phyloP scores from a whole-genome alignment of 2,888 invertebrate genomes.

The Tinea trinotella region DNA sequence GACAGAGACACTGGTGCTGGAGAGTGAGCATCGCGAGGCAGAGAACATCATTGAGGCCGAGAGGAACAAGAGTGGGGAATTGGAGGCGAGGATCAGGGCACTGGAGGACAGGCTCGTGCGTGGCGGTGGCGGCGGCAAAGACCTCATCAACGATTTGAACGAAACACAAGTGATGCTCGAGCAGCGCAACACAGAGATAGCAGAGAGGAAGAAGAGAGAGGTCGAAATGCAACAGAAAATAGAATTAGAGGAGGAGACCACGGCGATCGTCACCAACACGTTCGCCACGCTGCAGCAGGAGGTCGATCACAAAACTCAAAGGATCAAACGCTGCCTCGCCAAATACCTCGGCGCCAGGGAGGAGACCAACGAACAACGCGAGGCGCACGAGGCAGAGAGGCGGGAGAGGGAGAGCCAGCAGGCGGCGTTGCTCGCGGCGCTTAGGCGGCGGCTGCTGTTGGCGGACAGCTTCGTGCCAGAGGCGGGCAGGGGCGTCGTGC shows the following conservation, averaged over 20 bases:
- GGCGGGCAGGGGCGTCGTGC: slow-evolving; percentile 43
- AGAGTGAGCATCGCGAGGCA: slow-evolving; percentile 60
- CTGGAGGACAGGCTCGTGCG: slow-evolving; percentile 95
- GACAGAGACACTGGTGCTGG: slow-evolving; percentile 48
- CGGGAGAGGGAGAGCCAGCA: slow-evolving; percentile 93
- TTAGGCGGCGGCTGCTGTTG: slow-evolving; percentile 89
- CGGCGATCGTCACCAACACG: slow-evolving; percentile 90
- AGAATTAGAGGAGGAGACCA: slow-evolving; percentile 94
- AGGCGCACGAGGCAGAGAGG: slow-evolving; percentile 92
- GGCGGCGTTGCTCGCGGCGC: slow-evolving; percentile 90
- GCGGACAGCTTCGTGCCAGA: slow-evolving; percentile 92
- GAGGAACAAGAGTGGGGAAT: slow-evolving; percentile 79
- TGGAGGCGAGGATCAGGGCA: slow-evolving; percentile 83
- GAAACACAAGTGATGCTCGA: slow-evolving; percentile 95
- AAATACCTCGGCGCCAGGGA: slow-evolving; percentile 78
- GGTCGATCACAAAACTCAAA: slow-evolving; percentile 94
- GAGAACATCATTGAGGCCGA: slow-evolving; percentile 76
- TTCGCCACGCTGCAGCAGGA: slow-evolving; percentile 95
- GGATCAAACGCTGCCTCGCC: slow-evolving; percentile 87
- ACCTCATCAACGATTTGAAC: slow-evolving; percentile 84
- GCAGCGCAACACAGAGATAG: slow-evolving; percentile 85
- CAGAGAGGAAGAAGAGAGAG: slow-evolving; percentile 88
- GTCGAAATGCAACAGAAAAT: slow-evolving; percentile 96
- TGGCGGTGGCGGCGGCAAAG: slow-evolving; percentile 75
- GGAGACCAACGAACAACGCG: slow-evolving; percentile 69